Evolutionary conservation across 2,113 vertebrate species (phyloP).

Genomic region (Arenaria interpres): DNA sequence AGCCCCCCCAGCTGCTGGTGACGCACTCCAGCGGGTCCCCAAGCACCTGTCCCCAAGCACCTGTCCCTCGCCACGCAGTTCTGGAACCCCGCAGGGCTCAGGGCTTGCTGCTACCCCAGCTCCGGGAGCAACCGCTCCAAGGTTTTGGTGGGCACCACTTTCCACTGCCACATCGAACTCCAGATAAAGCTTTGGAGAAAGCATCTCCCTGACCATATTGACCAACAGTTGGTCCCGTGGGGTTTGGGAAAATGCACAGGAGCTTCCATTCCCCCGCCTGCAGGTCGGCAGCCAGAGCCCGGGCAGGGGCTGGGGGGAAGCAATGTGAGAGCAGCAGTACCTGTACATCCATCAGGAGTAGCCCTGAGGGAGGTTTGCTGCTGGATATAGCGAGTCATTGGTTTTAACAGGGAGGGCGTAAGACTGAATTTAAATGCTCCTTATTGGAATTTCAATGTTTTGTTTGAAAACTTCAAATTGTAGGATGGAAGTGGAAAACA

Average conservation of each 20-base stretch:
- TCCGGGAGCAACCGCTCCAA: conserved; percentile 60
- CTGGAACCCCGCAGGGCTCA: not conserved
- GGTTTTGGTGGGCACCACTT: conserved; percentile 46
- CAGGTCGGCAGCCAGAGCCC: not conserved
- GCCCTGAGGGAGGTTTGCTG: not conserved
- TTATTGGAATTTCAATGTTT: not conserved
- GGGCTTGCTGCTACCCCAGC: not conserved
- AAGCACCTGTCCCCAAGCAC: not conserved
- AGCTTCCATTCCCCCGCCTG: not conserved
- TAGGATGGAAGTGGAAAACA: not conserved
- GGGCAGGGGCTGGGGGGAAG: not conserved
- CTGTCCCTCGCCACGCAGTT: rapidly evolving
- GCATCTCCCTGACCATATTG: conserved; percentile 32
- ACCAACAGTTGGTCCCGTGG: too few species aligned
- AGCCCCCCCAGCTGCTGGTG: conserved; percentile 44
- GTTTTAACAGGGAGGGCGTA: not conserved
- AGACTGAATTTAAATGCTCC: not conserved
- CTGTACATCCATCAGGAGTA: not conserved
- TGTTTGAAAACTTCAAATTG: not conserved
- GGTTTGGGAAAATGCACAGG: not conserved
- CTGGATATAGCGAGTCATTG: not conserved
- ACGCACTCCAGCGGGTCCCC: conserved; percentile 65
- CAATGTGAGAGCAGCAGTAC: not conserved
- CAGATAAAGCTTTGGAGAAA: conserved; percentile 65
- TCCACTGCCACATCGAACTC: conserved; percentile 57